Conservation (phyloP, 2,888 invertebrate genomes). For the Dasysyrphus tricinctus region DNA sequence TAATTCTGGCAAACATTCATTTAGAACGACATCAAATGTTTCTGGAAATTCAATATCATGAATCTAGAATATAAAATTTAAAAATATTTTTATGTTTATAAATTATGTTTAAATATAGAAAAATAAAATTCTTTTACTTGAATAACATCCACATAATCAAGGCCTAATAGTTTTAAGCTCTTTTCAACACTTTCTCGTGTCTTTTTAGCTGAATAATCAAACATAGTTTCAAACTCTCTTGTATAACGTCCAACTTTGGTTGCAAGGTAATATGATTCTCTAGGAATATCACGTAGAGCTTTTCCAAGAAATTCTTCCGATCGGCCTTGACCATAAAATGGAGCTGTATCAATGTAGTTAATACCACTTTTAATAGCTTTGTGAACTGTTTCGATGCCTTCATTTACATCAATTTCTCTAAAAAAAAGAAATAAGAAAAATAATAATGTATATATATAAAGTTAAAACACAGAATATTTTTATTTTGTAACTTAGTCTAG, state of each 20-base stretch:
- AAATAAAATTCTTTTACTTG: constrained; percentile 86
- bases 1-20: constrained; percentile 93
- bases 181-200: constrained; percentile 90
- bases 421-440: background rate
- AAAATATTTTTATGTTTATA: background rate
- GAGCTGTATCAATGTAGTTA: constrained; percentile 96
- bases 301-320: constrained; percentile 93
- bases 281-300: constrained; percentile 91
- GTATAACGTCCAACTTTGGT: constrained; percentile 96
- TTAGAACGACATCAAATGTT: constrained; percentile 88
- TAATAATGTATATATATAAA: too few species aligned
- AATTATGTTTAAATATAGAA: background rate
- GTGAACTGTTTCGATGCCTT: constrained; percentile 88
- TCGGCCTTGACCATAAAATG: constrained; percentile 95
- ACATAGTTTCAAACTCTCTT: constrained; percentile 88
- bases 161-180: constrained; percentile 88
- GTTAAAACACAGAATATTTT: too few species aligned
- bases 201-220: constrained; percentile 92
- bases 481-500: too few species aligned
- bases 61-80: constrained; percentile 85
- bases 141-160: constrained; percentile 94
- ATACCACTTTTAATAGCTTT: constrained; percentile 90
- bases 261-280: constrained; percentile 93
- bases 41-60: constrained; percentile 96
- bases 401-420: constrained; percentile 86